Evolutionary conservation across 2,113 vertebrate genomes (phyloP).

Genomic region (Alaudala cheleensis): DNA sequence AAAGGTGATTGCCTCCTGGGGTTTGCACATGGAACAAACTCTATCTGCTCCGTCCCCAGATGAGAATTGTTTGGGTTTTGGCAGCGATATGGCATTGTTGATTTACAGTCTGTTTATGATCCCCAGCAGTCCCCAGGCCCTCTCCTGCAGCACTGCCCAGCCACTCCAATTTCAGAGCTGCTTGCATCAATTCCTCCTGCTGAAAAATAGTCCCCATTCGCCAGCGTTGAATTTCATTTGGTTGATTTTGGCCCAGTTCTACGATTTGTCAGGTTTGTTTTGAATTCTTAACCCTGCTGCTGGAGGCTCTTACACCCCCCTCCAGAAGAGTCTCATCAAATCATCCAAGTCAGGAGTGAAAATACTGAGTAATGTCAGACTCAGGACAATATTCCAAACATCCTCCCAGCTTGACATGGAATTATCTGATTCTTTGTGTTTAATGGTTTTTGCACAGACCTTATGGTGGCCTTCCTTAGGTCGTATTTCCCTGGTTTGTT

Average conservation of each 20-base stretch:
- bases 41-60: neutral
- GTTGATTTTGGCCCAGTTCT: neutral
- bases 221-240: neutral
- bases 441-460: neutral
- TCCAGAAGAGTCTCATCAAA: neutral
- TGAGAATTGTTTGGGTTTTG: neutral
- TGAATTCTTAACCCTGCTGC: neutral
- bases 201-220: neutral
- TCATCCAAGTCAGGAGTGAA: neutral
- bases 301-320: neutral
- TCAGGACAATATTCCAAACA: neutral
- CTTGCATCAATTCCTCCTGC: neutral
- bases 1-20: neutral
- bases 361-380: neutral
- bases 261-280: neutral
- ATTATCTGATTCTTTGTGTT: neutral
- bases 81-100: neutral
- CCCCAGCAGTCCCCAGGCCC: neutral
- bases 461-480: neutral
- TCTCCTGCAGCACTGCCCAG: neutral
- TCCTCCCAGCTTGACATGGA: neutral
- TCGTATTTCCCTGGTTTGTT: neutral
- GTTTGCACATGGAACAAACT: neutral
- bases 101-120: constrained; percentile 24
- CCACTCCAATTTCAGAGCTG: neutral